Evolutionary conservation across 1,140 invertebrate genomes (phyloP).

Genomic region (Dendroctonus valens): DNA sequence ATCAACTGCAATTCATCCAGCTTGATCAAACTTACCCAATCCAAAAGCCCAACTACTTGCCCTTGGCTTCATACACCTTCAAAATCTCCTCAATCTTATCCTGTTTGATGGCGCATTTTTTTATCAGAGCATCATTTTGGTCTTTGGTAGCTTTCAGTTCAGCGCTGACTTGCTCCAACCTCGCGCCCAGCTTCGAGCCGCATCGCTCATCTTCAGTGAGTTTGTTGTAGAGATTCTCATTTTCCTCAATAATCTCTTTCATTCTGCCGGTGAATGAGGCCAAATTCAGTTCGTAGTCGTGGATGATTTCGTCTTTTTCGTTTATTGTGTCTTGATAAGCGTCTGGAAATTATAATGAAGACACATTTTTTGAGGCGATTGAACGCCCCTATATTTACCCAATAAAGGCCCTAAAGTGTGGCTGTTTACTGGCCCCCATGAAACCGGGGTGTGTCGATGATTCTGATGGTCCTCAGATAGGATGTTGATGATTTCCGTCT

Average conservation of each 20-base stretch:
- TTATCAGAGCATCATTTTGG: constrained; percentile 58
- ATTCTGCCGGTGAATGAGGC: constrained; percentile 60
- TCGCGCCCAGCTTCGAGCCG: constrained; percentile 54
- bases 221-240: constrained; percentile 57
- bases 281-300: constrained; percentile 60
- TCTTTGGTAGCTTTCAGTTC: constrained; percentile 60
- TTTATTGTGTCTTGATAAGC: constrained; percentile 65
- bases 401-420: constrained; percentile 49
- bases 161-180: constrained; percentile 49
- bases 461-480: constrained; percentile 41
- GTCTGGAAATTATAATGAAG: constrained; percentile 54
- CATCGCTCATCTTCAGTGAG: constrained; percentile 54
- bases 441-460: constrained; percentile 45
- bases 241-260: constrained; percentile 63
- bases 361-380: too few relatives aligned
- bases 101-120: constrained; percentile 56
- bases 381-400: constrained; percentile 5
- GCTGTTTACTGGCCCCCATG: constrained; percentile 57
- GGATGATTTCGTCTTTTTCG: constrained; percentile 66
- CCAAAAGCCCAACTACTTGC: constrained; percentile 27
- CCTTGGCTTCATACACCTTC: constrained; percentile 60
- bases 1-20: constrained; percentile 50
- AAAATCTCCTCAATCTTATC: constrained; percentile 62
- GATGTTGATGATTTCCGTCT: constrained; percentile 38
- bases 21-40: constrained; percentile 3